Evolutionary conservation across 64 coral and sea anemone genomes (phyloP), one percentile per base, ranked within the genome.

Genomic region (Stichodactyla mertensii): DNA sequence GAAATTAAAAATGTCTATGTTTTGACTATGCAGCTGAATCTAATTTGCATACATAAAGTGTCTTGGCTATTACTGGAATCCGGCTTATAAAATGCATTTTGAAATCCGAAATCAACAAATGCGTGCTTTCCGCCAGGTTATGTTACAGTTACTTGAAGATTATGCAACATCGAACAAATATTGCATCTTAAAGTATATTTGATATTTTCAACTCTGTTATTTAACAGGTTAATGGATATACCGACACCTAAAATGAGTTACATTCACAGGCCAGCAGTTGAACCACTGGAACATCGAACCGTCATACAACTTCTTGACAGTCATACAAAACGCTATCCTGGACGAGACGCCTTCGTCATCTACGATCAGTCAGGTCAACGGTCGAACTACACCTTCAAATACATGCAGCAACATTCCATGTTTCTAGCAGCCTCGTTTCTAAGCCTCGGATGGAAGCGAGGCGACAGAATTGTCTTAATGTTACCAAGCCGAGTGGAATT

Each of bases 391-490:
- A 89, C 79, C 20, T 89, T 89, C 70, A 62, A 64, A 20, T 16
- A 89, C 19, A 24, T 64, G 16, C 58, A 89, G 23, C 26, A 1
- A 66, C 57, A 66, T 7, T 89, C 88, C 61, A 79, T 57, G 61
- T 22, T 62, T 53, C 64, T 89, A 15, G 88, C 88, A 52, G 80
- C 80, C 4, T 45, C 80, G 0, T 84, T 89, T 54, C 15, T 69
- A 10, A 51, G 15, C 16, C 67, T 55, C 7, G 88, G 80, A 57
- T 62, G 82, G 61, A 60, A 26, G 20, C 52, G 52, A 54, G 80
- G 88, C 55, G 88, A 89, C 52, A 89, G 80, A 53, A 61, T 89
- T n/a, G 57, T 64, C 13, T 53, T 86, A 23, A 86, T 86, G 85
- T 67, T 64, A 15, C 85, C 85, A 31, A 80, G 54, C 8, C 16